Evolutionary conservation across 2,888 invertebrate genomes (phyloP).

Genomic region (Cheilosia grossa): DNA sequence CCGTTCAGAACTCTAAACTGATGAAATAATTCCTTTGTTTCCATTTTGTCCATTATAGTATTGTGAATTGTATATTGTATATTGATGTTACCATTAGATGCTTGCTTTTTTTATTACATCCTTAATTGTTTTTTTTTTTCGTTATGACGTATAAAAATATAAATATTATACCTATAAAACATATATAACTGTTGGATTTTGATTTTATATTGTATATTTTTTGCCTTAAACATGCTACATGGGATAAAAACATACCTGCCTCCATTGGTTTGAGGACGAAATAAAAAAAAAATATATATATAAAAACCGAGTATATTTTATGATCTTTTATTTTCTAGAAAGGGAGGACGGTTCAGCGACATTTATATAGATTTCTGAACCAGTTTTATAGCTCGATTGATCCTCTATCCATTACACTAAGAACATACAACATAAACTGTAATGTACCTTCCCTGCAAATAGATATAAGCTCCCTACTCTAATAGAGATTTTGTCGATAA

Average conservation of each 20-base stretch:
- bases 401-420: slow-evolving; percentile 56
- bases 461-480: slow-evolving; percentile 55
- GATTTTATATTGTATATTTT: slow-evolving; percentile 8
- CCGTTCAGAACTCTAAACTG: slow-evolving; percentile 34
- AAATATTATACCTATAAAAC: slow-evolving; percentile 11
- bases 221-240: slow-evolving; percentile 25
- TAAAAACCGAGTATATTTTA: slow-evolving; percentile 52
- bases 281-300: slow-evolving; percentile 31
- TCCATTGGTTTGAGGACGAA: slow-evolving; percentile 45
- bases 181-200: slow-evolving; percentile 34
- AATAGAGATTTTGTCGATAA: slow-evolving; percentile 55
- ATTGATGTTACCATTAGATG: slow-evolving; percentile 58
- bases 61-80: slow-evolving; percentile 51
- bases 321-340: slow-evolving; percentile 78
- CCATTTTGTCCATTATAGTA: slow-evolving; percentile 8
- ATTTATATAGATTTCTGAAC: slow-evolving; percentile 80
- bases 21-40: slow-evolving; percentile 24
- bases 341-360: slow-evolving; percentile 81
- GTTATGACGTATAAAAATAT: slow-evolving; percentile 67
- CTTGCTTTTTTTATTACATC: slow-evolving; percentile 59
- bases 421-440: slow-evolving; percentile 48
- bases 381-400: slow-evolving; percentile 51
- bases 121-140: slow-evolving; percentile 61
- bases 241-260: slow-evolving; percentile 11
- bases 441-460: slow-evolving; percentile 59